Evolutionary conservation across 2,113 vertebrate genomes (phyloP).

Genomic region (Passer domesticus): DNA sequence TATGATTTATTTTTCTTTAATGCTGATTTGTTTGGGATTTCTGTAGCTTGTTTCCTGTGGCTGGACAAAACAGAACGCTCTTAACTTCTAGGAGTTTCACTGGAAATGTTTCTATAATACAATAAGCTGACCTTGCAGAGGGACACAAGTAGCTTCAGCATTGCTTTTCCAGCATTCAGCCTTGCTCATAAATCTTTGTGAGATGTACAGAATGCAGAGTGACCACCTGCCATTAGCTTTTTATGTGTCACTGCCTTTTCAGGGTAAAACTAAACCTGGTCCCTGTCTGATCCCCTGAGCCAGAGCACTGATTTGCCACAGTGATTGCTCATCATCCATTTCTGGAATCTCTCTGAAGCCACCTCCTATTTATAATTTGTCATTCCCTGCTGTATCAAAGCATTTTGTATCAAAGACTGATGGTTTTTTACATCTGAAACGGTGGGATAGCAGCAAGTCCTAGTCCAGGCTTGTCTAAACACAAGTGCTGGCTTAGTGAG

Average conservation of each 20-base stretch:
- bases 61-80: background rate
- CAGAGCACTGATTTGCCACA: constrained; percentile 28
- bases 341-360: constrained; percentile 30
- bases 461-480: background rate
- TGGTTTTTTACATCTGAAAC: background rate
- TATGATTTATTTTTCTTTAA: background rate
- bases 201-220: constrained; percentile 34
- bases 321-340: constrained; percentile 43
- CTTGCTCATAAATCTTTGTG: constrained; percentile 35
- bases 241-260: constrained; percentile 48
- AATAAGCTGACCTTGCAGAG: constrained; percentile 35
- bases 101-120: constrained; percentile 2
- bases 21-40: background rate
- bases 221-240: constrained; percentile 35
- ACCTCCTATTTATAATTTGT: constrained; percentile 56
- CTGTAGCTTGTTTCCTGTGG: background rate
- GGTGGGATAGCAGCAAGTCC: accelerated
- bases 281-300: background rate
- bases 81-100: background rate
- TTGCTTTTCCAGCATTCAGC: constrained; percentile 28
- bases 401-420: background rate
- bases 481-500: background rate
- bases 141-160: background rate
- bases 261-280: constrained; percentile 16
- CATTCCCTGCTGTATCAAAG: background rate